Percentiles rank a stretch among this genome's conserved stretches.
phyloP scores from a whole-genome alignment of 1,140 invertebrate genomes.

The Aphaenogaster rudis region DNA sequence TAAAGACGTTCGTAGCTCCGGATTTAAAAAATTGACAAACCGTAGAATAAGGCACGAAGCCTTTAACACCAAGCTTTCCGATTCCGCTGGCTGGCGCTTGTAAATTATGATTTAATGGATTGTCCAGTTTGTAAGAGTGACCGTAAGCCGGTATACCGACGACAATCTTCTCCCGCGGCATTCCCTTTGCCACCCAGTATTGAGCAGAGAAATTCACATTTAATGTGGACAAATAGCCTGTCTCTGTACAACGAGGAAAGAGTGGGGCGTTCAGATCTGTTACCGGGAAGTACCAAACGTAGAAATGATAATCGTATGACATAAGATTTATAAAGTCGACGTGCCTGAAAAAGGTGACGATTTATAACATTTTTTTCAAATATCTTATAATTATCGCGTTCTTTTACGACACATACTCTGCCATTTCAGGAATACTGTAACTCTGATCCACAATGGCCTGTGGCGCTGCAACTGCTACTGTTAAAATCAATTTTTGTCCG shows the following conservation, averaged over 20 bases:
- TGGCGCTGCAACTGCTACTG: slow-evolving; percentile 92
- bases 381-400: slow-evolving; percentile 13
- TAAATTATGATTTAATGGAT: slow-evolving; percentile 89
- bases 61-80: slow-evolving; percentile 89
- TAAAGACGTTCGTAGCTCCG: slow-evolving; percentile 88
- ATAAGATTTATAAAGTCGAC: slow-evolving; percentile 96
- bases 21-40: slow-evolving; percentile 90
- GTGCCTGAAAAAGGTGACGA: slow-evolving; percentile 86
- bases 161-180: slow-evolving; percentile 94
- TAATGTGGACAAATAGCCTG: slow-evolving; percentile 90
- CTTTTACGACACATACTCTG: slow-evolving; percentile 86
- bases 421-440: slow-evolving; percentile 92
- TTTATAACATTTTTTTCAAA: background rate
- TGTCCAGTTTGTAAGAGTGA: slow-evolving; percentile 92
- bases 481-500: slow-evolving; percentile 89
- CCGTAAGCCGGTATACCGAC: slow-evolving; percentile 97
- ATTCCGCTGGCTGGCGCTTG: slow-evolving; percentile 91
- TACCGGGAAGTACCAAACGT: slow-evolving; percentile 91
- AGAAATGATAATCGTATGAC: slow-evolving; percentile 96
- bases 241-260: slow-evolving; percentile 88
- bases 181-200: slow-evolving; percentile 93
- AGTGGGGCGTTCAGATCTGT: slow-evolving; percentile 95
- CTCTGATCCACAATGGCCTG: slow-evolving; percentile 91
- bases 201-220: slow-evolving; percentile 95
- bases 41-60: slow-evolving; percentile 91